Evolutionary conservation across 2,797 vertebrate genomes (phyloP).

Genomic region (Trachurus trachurus): DNA sequence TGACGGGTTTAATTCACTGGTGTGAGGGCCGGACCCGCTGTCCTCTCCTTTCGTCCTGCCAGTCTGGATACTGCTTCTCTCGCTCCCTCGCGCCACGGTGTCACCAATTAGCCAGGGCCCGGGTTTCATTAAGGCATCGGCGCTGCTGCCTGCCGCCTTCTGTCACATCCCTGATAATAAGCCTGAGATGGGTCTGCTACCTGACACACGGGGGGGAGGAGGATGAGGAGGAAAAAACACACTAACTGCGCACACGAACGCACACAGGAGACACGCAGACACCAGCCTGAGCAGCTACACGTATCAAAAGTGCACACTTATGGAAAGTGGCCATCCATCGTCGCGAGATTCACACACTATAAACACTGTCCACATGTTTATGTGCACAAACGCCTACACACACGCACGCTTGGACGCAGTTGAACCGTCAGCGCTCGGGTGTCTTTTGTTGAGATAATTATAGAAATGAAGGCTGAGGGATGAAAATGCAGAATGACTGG

Average conservation of each 20-base stretch:
- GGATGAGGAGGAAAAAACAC: conserved; percentile 30
- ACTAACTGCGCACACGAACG: not conserved
- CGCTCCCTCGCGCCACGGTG: conserved; percentile 81
- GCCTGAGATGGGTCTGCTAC: conserved; percentile 71
- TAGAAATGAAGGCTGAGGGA: conserved; percentile 69
- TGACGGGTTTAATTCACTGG: conserved; percentile 75
- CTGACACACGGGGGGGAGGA: conserved; percentile 50
- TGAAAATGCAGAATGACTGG: conserved; percentile 56
- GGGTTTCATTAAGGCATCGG: conserved; percentile 89
- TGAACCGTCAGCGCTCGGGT: conserved; percentile 61
- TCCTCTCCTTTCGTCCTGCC: conserved; percentile 69
- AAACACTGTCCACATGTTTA: conserved; percentile 43
- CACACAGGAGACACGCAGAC: conserved; percentile 6
- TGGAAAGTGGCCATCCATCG: conserved; percentile 12
- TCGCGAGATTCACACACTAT: conserved; percentile 13
- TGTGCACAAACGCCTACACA: conserved; percentile 56
- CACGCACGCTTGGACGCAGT: conserved; percentile 57
- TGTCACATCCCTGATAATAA: conserved; percentile 84
- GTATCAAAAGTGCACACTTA: conserved; percentile 4
- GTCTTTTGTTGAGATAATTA: conserved; percentile 75
- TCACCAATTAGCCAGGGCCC: conserved; percentile 88
- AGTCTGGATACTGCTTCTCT: conserved; percentile 74
- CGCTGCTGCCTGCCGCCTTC: conserved; percentile 76
- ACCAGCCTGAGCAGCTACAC: conserved; percentile 12
- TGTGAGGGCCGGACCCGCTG: conserved; percentile 68